Evolutionary conservation across 35 echinoderm and acorn worm species (phyloP), one percentile per base, ranked within the genome.

Genomic region (Acanthaster planci): DNA sequence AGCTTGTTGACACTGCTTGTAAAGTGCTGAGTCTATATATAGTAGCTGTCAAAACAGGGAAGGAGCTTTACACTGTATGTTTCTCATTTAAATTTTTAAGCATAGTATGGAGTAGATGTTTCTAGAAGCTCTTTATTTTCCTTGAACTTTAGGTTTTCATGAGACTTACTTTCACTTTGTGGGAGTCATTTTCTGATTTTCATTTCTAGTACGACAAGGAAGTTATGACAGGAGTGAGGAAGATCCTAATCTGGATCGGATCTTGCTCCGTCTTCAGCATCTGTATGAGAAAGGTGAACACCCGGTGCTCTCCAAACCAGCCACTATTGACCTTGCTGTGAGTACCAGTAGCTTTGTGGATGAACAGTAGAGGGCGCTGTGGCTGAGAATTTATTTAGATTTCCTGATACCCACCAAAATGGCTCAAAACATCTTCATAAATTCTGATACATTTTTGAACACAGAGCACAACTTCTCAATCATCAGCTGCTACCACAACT

Each of bases 231-330:
- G 39, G 1, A 59, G 9, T 27, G 67, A 34, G 2, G 10, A 52
- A 31, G 8, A 39, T 3, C 59, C 38, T 3, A 88, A 93, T 52
- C 53, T 88, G 7, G 59, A 88, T 12, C 60, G 91, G 23, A 78
- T 93, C 1, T 67, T 93, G 85, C 21, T 93, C 14, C 78, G 91
- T 34, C 76, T 93, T 1, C 85, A 93, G 31, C 91, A 93, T 51
- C 44, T 93, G 51, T 93, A 78, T 64, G 91, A 82, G 34, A 56
- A 77, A 31, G 80, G 64, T 21, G 86, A 93, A 84, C 85, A 93
- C 36, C 68, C 85, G 37, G 22, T 53, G 1, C 72, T 93, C 7
- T 93, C 91, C 19, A 88, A 88, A 14, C 67, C 85, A 44, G 91
- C 56, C 22, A 84, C 67, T 0, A 55, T 93, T 17, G 86, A 93